Evolutionary conservation across 92 coral and sea anemone genomes (phyloP), one percentile per base, ranked within the genome.

Genomic region (Zoanthus sociatus): DNA sequence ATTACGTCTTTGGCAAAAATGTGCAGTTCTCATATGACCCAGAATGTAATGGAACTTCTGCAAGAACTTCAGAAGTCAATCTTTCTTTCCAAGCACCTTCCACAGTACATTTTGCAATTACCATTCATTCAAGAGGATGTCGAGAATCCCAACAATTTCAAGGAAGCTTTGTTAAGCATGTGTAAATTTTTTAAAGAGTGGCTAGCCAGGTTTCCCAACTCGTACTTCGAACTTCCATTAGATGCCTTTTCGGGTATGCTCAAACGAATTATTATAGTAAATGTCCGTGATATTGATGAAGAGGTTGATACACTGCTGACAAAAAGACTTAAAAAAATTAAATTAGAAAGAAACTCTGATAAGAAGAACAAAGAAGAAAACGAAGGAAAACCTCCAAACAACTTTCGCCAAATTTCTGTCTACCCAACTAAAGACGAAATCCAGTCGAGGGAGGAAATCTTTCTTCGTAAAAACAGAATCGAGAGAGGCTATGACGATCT

Each of bases 321-420:
- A 20, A 78, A 86, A 44, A 92, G 94, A 64, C 88, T 90, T 48
- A 84, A 93, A 20, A 89, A 86, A 26, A 70, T 93, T 3, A 61
- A 82, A 44, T 72, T 84, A 58, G 88, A 93, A 33, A 48, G 96
- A 83, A 88, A 90, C 77, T 72, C 86, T 16, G 69, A 73, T 20
- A 76, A 83, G 63, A 37, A 73, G 73, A 78, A 84, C 60, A 55
- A 78, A 13, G 69, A 20, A 31, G 89, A 88, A 58, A 79, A 68
- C 26, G 96, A 95, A 68, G 83, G 88, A 9, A 89, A 90, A 47
- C 98, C 98, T 21, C 98, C 97, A 4, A 86, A 94, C 83, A 93
- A 96, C 78, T 96, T 96, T 76, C 93, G 88, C 46, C 87, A 83
- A 56, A 78, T 96, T 6, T 79, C 95, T 67, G 90, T 94, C 42